These are phyloP conservation scores for Alloscopus bannaensis DNA, from an alignment of 2,888 invertebrate genomes.

Conservation along the genomic window DNA sequence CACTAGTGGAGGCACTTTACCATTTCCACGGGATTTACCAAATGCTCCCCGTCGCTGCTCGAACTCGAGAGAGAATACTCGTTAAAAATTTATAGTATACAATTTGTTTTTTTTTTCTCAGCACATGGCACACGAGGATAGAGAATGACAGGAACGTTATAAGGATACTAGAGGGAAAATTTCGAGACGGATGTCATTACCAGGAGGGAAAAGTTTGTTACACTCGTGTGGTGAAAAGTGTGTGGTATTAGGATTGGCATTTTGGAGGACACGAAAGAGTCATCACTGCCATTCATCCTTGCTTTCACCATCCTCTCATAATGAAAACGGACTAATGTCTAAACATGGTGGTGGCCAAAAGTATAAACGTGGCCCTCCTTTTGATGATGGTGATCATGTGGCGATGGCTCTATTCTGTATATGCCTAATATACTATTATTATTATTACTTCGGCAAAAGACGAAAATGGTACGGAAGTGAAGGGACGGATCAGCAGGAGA, in stretches of 20 bases:
- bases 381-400: conserved; percentile 59
- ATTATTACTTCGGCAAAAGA: neutral
- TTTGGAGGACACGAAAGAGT: conserved; percentile 48
- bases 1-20: too few species aligned
- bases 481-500: conserved; percentile 2
- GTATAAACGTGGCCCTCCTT: neutral
- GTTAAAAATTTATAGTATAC: conserved; percentile 19
- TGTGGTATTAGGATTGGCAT: conserved; percentile 29
- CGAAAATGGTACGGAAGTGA: neutral
- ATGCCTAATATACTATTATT: neutral
- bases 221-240: conserved; percentile 8
- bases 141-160: neutral
- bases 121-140: neutral
- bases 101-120: conserved; percentile 15
- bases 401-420: conserved; percentile 12
- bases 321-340: conserved; percentile 43
- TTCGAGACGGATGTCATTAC: conserved; percentile 3
- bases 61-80: too few species aligned
- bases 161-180: neutral
- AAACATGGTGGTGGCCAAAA: too few species aligned
- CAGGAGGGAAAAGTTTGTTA: neutral
- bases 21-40: too few species aligned
- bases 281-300: conserved; percentile 58
- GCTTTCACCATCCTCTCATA: conserved; percentile 27
- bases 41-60: too few species aligned